Percentiles rank a stretch among this genome's conserved stretches.
phyloP scores from a whole-genome alignment of 2,113 vertebrate species.

The Eulemur macaco region DNA sequence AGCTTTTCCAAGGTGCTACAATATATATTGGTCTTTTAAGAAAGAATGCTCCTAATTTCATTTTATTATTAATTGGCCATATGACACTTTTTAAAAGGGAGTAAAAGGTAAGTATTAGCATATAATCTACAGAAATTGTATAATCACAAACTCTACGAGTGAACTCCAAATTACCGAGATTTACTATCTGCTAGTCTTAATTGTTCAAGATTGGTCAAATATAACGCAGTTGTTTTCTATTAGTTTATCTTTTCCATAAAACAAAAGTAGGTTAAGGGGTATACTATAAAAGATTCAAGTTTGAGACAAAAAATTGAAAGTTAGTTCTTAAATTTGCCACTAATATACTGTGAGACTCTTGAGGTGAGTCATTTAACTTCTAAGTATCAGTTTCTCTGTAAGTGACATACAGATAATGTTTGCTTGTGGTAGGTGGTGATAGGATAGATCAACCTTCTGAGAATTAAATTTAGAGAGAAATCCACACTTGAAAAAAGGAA shows the following conservation, averaged over 20 bases:
- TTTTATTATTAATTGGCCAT: neutral
- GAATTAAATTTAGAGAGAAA: neutral
- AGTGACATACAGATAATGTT: neutral
- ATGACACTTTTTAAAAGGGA: neutral
- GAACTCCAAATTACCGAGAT: neutral
- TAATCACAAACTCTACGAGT: neutral
- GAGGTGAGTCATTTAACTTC: neutral
- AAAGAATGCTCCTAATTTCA: neutral
- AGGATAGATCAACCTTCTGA: neutral
- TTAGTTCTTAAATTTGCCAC: neutral
- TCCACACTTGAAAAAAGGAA: neutral
- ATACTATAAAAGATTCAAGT: neutral
- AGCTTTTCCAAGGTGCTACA: neutral
- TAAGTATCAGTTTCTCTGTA: neutral
- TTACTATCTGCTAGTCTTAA: neutral
- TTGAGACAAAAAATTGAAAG: neutral
- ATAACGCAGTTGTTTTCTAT: neutral
- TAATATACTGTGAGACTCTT: neutral
- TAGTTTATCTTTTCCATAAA: constrained; percentile 19
- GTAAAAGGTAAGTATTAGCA: neutral
- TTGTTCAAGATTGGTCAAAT: neutral
- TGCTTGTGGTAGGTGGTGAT: neutral
- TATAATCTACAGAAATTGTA: neutral
- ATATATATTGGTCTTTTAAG: constrained; percentile 11
- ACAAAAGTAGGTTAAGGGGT: neutral